Percentiles rank a stretch among this genome's conserved stretches.
Evolutionary conservation across 1,140 invertebrate genomes (phyloP).

Genomic region (Stegodyphus mimosarum): DNA sequence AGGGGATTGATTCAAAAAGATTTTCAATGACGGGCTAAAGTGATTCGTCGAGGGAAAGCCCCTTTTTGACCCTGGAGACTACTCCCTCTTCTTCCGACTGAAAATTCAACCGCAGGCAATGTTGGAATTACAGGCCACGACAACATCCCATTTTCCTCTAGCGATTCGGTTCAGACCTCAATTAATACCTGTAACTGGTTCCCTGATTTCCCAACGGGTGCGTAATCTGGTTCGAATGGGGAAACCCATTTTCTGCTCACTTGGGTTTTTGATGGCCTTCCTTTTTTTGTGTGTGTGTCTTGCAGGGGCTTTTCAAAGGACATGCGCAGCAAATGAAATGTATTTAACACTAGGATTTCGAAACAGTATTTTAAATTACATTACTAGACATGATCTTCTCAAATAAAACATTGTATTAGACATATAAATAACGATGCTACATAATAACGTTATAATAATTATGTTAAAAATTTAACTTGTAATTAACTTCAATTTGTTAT

Average conservation of each 20-base stretch:
- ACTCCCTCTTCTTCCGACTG: neutral
- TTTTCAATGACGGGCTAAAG: conserved; percentile 11
- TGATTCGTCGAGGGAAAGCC: conserved; percentile 8
- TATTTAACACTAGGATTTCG: too few species aligned
- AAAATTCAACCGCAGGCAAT: conserved; percentile 39
- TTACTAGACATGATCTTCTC: too few species aligned
- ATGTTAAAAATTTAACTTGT: too few species aligned
- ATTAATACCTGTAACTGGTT: conserved; percentile 56
- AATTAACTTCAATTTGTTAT: too few species aligned
- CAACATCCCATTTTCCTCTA: conserved; percentile 20
- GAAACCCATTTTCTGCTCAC: conserved; percentile 54
- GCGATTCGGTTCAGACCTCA: neutral
- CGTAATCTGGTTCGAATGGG: conserved; percentile 46
- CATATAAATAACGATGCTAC: too few species aligned
- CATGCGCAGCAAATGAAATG: too few species aligned
- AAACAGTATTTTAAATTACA: too few species aligned
- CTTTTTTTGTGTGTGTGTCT: too few species aligned
- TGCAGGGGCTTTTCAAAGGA: too few species aligned
- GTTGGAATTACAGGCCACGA: neutral
- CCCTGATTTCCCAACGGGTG: conserved; percentile 53
- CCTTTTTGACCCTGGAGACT: conserved; percentile 36
- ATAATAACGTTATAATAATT: too few species aligned
- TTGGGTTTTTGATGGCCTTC: conserved; percentile 38
- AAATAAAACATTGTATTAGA: too few species aligned
- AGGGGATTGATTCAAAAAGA: conserved; percentile 43